Conservation (phyloP, 2,797 vertebrate species). For the Halcyon badia region DNA sequence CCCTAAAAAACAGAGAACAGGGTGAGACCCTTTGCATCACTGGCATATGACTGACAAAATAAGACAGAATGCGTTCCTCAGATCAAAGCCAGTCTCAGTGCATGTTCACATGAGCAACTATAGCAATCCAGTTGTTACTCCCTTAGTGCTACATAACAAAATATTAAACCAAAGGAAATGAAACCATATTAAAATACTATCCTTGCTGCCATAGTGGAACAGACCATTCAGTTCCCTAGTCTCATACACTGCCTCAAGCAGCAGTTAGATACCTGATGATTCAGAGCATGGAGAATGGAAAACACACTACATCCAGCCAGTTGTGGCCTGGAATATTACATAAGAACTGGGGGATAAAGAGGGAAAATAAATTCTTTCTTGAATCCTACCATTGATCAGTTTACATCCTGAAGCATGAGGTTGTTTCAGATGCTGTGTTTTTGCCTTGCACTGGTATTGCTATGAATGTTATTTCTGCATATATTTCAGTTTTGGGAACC, state of each 20-base stretch:
- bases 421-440: background rate
- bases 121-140: background rate
- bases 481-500: conserved; percentile 23
- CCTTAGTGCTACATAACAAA: background rate
- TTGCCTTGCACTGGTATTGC: background rate
- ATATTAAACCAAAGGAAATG: conserved; percentile 61
- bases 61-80: background rate
- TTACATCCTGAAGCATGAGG: conserved; percentile 2
- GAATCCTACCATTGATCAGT: background rate
- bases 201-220: conserved; percentile 22
- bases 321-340: conserved; percentile 36
- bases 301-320: conserved; percentile 57
- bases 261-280: conserved; percentile 53
- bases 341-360: background rate
- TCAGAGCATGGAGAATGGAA: conserved; percentile 51
- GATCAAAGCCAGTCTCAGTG: conserved; percentile 37
- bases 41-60: background rate
- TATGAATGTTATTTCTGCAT: conserved; percentile 59
- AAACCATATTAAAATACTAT: conserved; percentile 72
- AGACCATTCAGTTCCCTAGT: conserved; percentile 9
- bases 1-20: background rate
- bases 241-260: conserved; percentile 43
- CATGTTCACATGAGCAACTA: background rate
- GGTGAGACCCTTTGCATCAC: background rate
- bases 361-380: conserved; percentile 13